These are phyloP conservation scores for Micrasema minimum DNA, from an alignment of 1,140 invertebrate genomes.

Conservation along the genomic window DNA sequence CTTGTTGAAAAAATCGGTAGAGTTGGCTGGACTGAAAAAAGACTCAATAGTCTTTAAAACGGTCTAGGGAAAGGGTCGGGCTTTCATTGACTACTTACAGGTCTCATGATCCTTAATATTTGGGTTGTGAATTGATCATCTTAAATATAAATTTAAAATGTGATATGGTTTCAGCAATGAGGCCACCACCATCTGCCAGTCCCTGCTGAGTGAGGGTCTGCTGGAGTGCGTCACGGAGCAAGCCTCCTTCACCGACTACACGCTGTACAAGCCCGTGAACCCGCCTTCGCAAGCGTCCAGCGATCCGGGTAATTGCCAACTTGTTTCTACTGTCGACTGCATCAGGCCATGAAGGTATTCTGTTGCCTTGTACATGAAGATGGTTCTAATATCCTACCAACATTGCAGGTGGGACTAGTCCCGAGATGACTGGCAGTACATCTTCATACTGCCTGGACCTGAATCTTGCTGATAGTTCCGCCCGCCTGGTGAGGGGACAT, in stretches of 20 bases:
- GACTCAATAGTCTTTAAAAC: too few relatives aligned
- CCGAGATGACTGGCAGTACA: constrained; percentile 59
- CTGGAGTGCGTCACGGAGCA: constrained; percentile 76
- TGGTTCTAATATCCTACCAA: too few relatives aligned
- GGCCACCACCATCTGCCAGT: constrained; percentile 83
- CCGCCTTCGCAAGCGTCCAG: neutral
- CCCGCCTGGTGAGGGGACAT: constrained; percentile 61
- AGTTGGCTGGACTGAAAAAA: too few relatives aligned
- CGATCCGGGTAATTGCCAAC: constrained; percentile 22
- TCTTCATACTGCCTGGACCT: constrained; percentile 64
- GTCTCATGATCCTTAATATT: too few relatives aligned
- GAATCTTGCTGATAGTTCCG: constrained; percentile 61
- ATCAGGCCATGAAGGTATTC: too few relatives aligned
- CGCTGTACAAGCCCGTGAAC: constrained; percentile 66
- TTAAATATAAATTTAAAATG: too few relatives aligned
- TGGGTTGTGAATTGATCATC: too few relatives aligned
- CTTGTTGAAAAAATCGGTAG: too few relatives aligned
- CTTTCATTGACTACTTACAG: too few relatives aligned
- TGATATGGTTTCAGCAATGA: constrained; percentile 75
- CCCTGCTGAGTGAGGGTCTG: constrained; percentile 80
- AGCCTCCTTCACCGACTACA: constrained; percentile 67
- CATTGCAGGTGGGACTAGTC: neutral
- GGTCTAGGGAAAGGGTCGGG: too few relatives aligned
- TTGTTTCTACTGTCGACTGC: neutral
- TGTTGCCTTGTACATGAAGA: too few relatives aligned